These are phyloP conservation scores for Lepus timidus DNA, from an alignment of 2,113 vertebrate species.

Conservation along the genomic window DNA sequence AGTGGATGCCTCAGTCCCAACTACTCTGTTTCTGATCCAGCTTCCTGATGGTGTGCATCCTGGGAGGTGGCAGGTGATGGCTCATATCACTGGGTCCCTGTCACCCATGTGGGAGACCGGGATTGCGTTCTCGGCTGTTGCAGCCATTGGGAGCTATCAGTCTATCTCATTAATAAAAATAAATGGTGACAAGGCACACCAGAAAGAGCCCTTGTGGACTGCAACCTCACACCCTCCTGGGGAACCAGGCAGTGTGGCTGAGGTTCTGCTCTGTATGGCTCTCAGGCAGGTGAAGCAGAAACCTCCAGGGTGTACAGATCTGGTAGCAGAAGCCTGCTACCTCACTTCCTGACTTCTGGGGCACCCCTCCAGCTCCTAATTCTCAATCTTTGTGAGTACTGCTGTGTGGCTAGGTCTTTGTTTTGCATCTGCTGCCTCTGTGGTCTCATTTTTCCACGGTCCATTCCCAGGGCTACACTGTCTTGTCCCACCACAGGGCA, in stretches of 20 bases:
- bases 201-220: neutral
- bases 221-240: neutral
- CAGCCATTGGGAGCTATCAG: too few relatives aligned
- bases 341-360: neutral
- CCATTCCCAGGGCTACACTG: accelerated
- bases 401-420: neutral
- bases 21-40: too few relatives aligned
- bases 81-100: too few relatives aligned
- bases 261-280: neutral
- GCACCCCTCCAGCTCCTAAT: too few relatives aligned
- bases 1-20: too few relatives aligned
- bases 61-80: too few relatives aligned
- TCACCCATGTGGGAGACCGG: too few relatives aligned
- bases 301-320: neutral
- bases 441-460: neutral
- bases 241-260: neutral
- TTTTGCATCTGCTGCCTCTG: neutral
- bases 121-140: too few relatives aligned
- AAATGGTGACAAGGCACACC: neutral
- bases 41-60: too few relatives aligned
- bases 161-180: neutral
- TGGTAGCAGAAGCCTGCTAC: too few relatives aligned
- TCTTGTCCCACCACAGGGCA: neutral
- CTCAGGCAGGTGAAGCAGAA: too few relatives aligned
- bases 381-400: too few relatives aligned